Base-by-base conservation (phyloP, 2,888 invertebrate genomes). In the Hedychridium roseum region DNA sequence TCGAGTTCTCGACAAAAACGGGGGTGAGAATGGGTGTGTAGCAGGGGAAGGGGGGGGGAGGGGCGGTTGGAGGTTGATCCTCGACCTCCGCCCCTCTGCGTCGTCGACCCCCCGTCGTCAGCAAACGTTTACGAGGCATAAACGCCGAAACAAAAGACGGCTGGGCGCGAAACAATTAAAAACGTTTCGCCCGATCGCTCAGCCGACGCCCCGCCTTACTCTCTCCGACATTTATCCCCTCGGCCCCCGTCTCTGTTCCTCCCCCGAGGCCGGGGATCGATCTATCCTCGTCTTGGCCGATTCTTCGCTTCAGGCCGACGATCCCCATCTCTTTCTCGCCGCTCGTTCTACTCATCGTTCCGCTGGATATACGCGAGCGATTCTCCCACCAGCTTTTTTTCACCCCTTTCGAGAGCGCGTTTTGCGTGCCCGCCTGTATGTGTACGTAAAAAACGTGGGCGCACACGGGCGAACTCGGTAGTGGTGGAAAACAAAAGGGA, bases 101-200 rank as follows among this genome's bases (percentile, higher is more conserved):
- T n/a, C n/a, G n/a, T n/a, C 54, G 41, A 51, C 58, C 54, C 26
- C 23, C 41, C 45, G 56, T 57, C 55, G 57, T 59, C 57, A 57
- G 68, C 64, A 65, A 68, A 68, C 70, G 68, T 73, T 74, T 73
- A 73, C 70, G 73, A 68, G 68, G 71, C 68, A 75, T 73, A 74
- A 74, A 73, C 73, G 71, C 68, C 70, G 71, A 75, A 76, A 76
- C 76, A 75, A 76, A 76, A 72, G 73, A 62, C 67, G 68, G 64
- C 70, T 73, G 66, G 69, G 75, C 70, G 71, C 71, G 75, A 74
- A 77, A 77, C 76, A 77, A 77, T 77, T 77, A 77, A 77, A 77
- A 77, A 76, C 76, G 75, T 77, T 76, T 74, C 74, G 76, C 76
- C 73, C 73, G 73, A 76, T 76, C 74, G 76, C 76, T 71, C 68